Evolutionary conservation across 2,888 invertebrate species (phyloP).

Genomic region (Rhaphigaster nebulosa): DNA sequence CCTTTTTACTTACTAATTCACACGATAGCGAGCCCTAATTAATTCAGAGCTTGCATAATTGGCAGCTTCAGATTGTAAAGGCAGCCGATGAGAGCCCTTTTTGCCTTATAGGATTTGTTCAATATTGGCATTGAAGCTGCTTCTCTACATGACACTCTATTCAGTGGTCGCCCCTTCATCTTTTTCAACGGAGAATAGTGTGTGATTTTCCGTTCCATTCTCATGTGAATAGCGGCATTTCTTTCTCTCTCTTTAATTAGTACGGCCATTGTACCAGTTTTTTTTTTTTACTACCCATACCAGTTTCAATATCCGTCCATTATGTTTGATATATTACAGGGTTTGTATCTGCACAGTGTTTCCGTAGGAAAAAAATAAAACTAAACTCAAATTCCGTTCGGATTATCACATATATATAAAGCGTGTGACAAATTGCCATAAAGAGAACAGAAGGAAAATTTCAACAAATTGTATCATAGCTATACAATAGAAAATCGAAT

Average conservation of each 20-base stretch:
- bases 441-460: no score
- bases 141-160: background rate
- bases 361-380: background rate
- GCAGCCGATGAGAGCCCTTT: background rate
- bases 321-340: background rate
- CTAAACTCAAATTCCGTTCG: no score
- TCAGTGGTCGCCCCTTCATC: background rate
- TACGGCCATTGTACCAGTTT: background rate
- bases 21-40: slow-evolving; percentile 18
- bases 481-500: no score
- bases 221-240: background rate
- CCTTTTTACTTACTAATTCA: slow-evolving; percentile 46
- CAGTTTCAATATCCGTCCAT: background rate
- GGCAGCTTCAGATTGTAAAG: background rate
- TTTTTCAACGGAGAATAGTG: slow-evolving; percentile 5
- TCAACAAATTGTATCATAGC: no score
- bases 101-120: background rate
- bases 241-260: slow-evolving; percentile 23
- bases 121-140: slow-evolving; percentile 29
- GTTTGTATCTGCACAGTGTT: background rate
- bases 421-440: no score
- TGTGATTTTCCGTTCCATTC: slow-evolving; percentile 22
- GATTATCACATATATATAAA: no score
- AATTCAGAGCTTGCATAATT: slow-evolving; percentile 3
- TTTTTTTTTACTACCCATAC: background rate